Base-by-base conservation (phyloP, 1,140 invertebrate species). In the Drosophila tsacasi region DNA sequence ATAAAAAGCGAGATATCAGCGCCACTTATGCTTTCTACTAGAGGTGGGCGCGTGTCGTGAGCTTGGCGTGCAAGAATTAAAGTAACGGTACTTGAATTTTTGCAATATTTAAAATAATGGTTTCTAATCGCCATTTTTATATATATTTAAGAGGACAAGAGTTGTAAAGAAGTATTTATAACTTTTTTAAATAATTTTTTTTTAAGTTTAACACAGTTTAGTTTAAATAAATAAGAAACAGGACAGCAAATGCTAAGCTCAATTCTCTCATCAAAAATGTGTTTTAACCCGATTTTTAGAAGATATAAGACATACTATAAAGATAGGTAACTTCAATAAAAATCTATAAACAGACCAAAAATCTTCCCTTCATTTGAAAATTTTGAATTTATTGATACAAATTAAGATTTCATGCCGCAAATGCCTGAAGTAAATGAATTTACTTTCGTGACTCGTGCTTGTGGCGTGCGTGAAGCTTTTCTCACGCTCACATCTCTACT, bases 11-110 rank as follows among this genome's bases (percentile, higher is more conserved):
- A 25, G 39, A 59, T 68, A 61, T 76, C 61, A 65, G n/a, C 35
- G 23, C 35, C 35, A 59, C 21, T 72, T 59, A 72, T 71, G 77
- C 37, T 67, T 80, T 84, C 81, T 63, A 37, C 13, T 13, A 59
- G 37, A 21, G 37, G 8, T 62, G 57, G 4, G 37, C 8, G 23
- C 27, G 27, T 35, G 52, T 15, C 35, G 32, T 17, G 10, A 21
- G 8, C 19, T 57, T 19, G 23, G 3, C 32, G 9, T 23, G 54
- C 54, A 25, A 3, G 7, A 15, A 15, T 25, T n/a, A 13, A 30
- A 63, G 32, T 39, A 23, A 57, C 39, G 19, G 2, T 32, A 32
- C 30, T 32, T 9, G 30, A 32, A 32, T 32, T 9, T 9, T 32
- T 32, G 10, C 10, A 8, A 35, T 8, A 9, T 35, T n/a, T 17